phyloP scores from a whole-genome alignment of 2,113 vertebrate genomes.

The Motacilla alba region DNA sequence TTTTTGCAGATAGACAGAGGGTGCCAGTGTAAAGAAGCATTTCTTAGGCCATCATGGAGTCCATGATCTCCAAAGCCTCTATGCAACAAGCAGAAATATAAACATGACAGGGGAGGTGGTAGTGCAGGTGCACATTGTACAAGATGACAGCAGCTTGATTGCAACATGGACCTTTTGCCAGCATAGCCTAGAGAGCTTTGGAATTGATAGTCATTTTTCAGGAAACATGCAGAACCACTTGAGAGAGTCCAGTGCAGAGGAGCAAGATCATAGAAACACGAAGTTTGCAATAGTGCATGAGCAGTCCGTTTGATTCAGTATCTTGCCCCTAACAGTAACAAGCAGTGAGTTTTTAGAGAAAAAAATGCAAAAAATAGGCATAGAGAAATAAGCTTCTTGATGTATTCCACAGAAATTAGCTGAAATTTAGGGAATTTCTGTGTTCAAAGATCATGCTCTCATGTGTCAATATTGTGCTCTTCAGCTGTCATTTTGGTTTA shows the following conservation, averaged over 20 bases:
- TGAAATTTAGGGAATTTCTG: not conserved
- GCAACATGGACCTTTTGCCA: not conserved
- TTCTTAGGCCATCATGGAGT: not conserved
- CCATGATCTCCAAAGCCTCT: not conserved
- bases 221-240: not conserved
- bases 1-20: not conserved
- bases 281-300: not conserved
- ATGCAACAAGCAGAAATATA: not conserved
- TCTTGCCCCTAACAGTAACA: not conserved
- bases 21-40: not conserved
- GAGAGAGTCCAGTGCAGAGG: not conserved
- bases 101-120: not conserved
- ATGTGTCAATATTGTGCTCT: not conserved
- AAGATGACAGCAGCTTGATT: not conserved
- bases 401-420: not conserved
- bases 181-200: not conserved
- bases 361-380: not conserved
- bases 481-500: not conserved
- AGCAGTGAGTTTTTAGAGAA: not conserved
- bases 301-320: not conserved
- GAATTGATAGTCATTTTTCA: not conserved
- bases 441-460: not conserved
- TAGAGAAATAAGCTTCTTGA: not conserved
- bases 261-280: not conserved
- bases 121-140: not conserved